Conservation (phyloP, 2,888 invertebrate genomes). For the Platypus cylindrus region DNA sequence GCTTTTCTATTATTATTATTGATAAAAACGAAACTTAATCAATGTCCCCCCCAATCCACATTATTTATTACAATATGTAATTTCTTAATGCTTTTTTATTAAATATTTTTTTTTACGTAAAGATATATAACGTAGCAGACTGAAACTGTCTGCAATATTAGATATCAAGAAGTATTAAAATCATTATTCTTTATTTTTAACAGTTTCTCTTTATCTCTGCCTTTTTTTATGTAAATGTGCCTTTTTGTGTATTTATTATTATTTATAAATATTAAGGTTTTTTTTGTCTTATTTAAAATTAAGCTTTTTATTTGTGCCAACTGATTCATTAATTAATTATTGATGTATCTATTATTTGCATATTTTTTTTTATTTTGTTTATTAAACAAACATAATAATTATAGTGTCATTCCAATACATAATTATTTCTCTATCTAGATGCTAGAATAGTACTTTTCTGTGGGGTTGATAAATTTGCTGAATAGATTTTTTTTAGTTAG, state of each 20-base stretch:
- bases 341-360: constrained; percentile 14
- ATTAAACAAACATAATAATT: constrained; percentile 22
- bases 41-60: too few relatives aligned
- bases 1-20: too few relatives aligned
- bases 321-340: constrained; percentile 6
- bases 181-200: constrained; percentile 25
- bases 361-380: constrained; percentile 24
- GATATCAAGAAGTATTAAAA: constrained; percentile 29
- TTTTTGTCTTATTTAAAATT: constrained; percentile 24
- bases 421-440: too few relatives aligned
- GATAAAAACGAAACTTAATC: too few relatives aligned
- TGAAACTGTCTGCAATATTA: constrained; percentile 30
- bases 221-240: constrained; percentile 27
- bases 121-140: constrained; percentile 17
- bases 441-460: too few relatives aligned
- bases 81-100: constrained; percentile 18
- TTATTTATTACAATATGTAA: constrained; percentile 15
- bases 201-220: constrained; percentile 18
- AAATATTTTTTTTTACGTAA: constrained; percentile 14
- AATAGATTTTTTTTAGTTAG: too few relatives aligned
- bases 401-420: constrained; percentile 37
- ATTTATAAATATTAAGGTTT: constrained; percentile 21
- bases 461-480: too few relatives aligned
- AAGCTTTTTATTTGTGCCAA: constrained; percentile 30
- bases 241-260: constrained; percentile 25